phyloP scores from a whole-genome alignment of 92 coral and sea anemone species.

The Anthopleura xanthogrammica region DNA sequence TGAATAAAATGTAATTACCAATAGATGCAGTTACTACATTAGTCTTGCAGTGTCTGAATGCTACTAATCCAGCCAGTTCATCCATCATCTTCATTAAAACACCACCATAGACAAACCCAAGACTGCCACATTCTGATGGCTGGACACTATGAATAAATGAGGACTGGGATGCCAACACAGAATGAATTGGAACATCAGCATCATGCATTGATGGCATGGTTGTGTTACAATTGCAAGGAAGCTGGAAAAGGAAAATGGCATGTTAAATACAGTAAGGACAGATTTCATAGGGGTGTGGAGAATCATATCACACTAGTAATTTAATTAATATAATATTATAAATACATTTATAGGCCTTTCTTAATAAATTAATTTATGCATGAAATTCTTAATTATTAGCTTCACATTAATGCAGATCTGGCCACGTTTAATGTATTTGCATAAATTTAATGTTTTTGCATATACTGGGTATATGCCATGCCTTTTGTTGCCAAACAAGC shows the following conservation, averaged over 20 bases:
- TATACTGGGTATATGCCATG: too few species aligned
- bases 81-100: slow-evolving; percentile 97
- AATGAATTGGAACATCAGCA: slow-evolving; percentile 47
- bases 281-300: too few species aligned
- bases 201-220: slow-evolving; percentile 21
- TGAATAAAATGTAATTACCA: slow-evolving; percentile 47
- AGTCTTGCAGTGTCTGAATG: slow-evolving; percentile 84
- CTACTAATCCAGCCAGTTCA: slow-evolving; percentile 84
- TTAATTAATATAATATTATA: too few species aligned
- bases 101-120: slow-evolving; percentile 79
- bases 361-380: too few species aligned
- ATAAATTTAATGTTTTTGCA: too few species aligned
- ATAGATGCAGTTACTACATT: slow-evolving; percentile 92
- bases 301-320: neutral
- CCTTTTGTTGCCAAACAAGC: too few species aligned
- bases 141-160: slow-evolving; percentile 83
- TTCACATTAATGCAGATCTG: too few species aligned
- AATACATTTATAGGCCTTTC: too few species aligned
- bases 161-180: slow-evolving; percentile 76
- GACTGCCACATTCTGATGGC: slow-evolving; percentile 81
- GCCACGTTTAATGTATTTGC: too few species aligned
- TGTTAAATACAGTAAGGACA: too few species aligned
- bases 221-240: slow-evolving; percentile 55
- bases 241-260: slow-evolving; percentile 22
- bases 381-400: too few species aligned